Evolutionary conservation across 2,797 vertebrate genomes (phyloP).

Genomic region (Sylvia borin): DNA sequence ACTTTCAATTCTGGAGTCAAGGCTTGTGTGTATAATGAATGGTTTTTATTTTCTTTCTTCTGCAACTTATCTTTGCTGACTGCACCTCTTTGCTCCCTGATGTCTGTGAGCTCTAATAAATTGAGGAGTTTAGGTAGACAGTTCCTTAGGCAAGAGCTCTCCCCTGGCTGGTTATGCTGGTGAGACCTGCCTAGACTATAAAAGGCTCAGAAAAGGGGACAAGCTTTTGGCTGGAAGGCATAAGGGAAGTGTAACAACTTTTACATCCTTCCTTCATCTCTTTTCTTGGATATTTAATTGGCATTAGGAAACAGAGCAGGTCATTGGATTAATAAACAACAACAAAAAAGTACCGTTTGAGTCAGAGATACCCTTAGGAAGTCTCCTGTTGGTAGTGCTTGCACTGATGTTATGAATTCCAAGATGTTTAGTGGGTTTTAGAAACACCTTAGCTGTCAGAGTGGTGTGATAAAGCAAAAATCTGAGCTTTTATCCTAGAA

Average conservation of each 20-base stretch:
- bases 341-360: background rate
- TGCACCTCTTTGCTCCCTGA: conserved; percentile 67
- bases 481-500: background rate
- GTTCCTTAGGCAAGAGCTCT: conserved; percentile 69
- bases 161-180: conserved; percentile 36
- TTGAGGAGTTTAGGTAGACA: conserved; percentile 68
- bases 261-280: background rate
- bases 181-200: conserved; percentile 69
- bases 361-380: conserved; percentile 7
- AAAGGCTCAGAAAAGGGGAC: conserved; percentile 48
- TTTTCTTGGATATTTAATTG: conserved; percentile 28
- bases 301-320: background rate
- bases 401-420: background rate
- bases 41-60: conserved; percentile 62
- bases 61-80: conserved; percentile 59
- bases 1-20: conserved; percentile 59
- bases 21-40: conserved; percentile 52
- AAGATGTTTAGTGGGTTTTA: background rate
- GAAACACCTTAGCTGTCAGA: background rate
- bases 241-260: conserved; percentile 23
- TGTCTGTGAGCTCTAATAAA: conserved; percentile 74
- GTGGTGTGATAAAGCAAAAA: background rate
- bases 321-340: background rate
- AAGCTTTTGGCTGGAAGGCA: conserved; percentile 37
- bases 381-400: background rate